Evolutionary conservation across 2,797 vertebrate species (phyloP).

Genomic region (Borostomias antarcticus): DNA sequence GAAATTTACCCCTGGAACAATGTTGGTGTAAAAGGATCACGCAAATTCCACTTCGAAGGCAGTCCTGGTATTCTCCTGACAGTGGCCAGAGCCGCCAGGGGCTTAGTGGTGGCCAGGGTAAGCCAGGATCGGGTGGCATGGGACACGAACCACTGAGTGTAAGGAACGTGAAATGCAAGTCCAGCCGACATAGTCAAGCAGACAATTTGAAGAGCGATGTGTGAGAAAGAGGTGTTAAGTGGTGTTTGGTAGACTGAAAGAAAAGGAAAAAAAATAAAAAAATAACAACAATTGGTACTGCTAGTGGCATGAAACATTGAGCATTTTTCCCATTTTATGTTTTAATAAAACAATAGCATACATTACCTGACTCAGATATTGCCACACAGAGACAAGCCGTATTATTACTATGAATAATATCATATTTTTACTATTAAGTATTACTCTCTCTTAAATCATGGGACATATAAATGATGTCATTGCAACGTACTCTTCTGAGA

Average conservation of each 20-base stretch:
- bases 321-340: too few species aligned
- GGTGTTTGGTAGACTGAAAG: background rate
- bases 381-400: too few species aligned
- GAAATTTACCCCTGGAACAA: conserved; percentile 47
- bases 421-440: too few species aligned
- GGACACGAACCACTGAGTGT: background rate
- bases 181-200: background rate
- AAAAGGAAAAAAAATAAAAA: too few species aligned
- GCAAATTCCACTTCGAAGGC: conserved; percentile 36
- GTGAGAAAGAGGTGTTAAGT: too few species aligned
- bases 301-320: too few species aligned
- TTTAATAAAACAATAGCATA: too few species aligned
- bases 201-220: background rate
- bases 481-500: conserved; percentile 45
- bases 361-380: too few species aligned
- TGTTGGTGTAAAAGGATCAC: conserved; percentile 36
- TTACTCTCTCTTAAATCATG: conserved; percentile 27
- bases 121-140: conserved; percentile 3
- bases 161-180: background rate
- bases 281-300: too few species aligned
- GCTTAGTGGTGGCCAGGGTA: background rate
- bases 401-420: too few species aligned
- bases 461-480: conserved; percentile 67
- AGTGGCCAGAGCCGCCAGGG: conserved; percentile 2
- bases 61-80: conserved; percentile 10